These are phyloP conservation scores for Rhinolophus ferrumequinum DNA, from an alignment of 2,113 vertebrate species.

Conservation along the genomic window DNA sequence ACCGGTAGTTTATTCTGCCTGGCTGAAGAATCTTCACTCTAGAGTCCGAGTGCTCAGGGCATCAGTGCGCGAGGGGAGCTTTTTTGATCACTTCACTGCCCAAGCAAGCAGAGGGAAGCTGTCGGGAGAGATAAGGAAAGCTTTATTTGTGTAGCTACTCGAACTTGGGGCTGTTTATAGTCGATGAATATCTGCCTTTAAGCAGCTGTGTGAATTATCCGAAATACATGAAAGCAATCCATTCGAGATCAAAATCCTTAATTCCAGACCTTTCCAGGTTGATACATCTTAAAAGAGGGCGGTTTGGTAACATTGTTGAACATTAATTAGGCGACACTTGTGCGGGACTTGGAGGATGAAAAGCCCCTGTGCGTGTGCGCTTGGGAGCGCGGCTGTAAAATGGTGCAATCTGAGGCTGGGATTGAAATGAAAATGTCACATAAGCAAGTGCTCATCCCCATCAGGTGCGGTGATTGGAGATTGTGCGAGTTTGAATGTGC, in stretches of 20 bases:
- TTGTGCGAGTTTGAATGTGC: conserved; percentile 51
- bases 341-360: conserved; percentile 49
- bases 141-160: conserved; percentile 62
- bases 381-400: neutral
- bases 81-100: conserved; percentile 42
- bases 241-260: conserved; percentile 59
- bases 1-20: neutral
- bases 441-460: conserved; percentile 11
- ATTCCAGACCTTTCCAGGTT: conserved; percentile 63
- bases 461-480: conserved; percentile 64
- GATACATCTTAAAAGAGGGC: conserved; percentile 42
- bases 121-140: conserved; percentile 18
- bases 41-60: neutral
- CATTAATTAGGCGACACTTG: conserved; percentile 74
- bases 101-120: conserved; percentile 25
- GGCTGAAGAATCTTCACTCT: neutral
- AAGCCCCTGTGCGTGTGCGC: conserved; percentile 2
- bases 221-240: conserved; percentile 60
- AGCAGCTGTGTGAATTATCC: conserved; percentile 68
- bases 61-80: neutral
- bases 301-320: conserved; percentile 45
- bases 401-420: conserved; percentile 43
- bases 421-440: conserved; percentile 70
- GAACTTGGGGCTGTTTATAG: neutral
- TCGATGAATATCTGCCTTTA: conserved; percentile 54